A percentile compares a stretch with the other conserved stretches of the same genome.
These are phyloP conservation scores for Dissostichus mawsoni DNA, from an alignment of 2,113 vertebrate species.

Conservation along the genomic window DNA sequence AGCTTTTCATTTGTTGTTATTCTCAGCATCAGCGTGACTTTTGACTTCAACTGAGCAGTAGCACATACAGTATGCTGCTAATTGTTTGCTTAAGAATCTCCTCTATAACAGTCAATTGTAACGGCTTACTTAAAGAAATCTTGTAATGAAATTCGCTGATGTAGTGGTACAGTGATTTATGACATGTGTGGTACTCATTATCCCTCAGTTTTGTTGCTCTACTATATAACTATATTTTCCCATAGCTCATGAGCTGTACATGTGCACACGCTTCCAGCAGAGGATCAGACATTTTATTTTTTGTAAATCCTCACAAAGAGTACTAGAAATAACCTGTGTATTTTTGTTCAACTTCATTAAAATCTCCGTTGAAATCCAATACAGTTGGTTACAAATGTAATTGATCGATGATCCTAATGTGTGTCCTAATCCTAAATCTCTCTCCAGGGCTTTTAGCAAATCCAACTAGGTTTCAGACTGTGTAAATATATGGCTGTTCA, in stretches of 20 bases:
- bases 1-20: neutral
- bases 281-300: constrained; percentile 49
- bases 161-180: constrained; percentile 6
- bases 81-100: neutral
- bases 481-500: neutral
- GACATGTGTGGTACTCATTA: too few relatives aligned
- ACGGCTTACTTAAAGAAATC: neutral
- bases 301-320: constrained; percentile 6
- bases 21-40: neutral
- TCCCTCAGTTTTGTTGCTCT: neutral
- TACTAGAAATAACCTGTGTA: constrained; percentile 19
- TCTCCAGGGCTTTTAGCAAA: neutral
- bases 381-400: constrained; percentile 1
- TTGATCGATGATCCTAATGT: constrained; percentile 17
- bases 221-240: neutral
- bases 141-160: constrained; percentile 10
- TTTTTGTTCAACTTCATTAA: neutral
- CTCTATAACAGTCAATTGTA: constrained; percentile 1
- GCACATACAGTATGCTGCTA: neutral
- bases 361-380: constrained; percentile 13
- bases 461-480: constrained; percentile 1
- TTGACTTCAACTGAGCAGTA: neutral
- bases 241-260: neutral
- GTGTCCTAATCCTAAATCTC: neutral
- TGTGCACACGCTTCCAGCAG: constrained; percentile 4